Evolutionary conservation across 2,797 vertebrate genomes (phyloP).

Genomic region (Geotrypetes seraphini): DNA sequence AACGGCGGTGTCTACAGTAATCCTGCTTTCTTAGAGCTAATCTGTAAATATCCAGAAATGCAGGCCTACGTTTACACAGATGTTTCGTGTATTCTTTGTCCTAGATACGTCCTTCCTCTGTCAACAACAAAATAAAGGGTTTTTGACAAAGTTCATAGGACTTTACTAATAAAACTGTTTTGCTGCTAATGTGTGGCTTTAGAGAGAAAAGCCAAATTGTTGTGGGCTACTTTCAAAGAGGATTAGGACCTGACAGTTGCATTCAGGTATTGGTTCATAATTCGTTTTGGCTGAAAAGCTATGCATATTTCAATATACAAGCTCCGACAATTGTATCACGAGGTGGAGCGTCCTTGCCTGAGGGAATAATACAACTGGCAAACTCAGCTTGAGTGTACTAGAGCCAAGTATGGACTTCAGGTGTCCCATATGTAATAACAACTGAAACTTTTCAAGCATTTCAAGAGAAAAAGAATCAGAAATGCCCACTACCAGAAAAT

Average conservation of each 20-base stretch:
- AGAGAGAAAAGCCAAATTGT: background rate
- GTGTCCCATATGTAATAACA: too few species aligned
- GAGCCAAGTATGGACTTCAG: too few species aligned
- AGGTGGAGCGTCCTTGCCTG: too few species aligned
- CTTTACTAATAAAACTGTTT: background rate
- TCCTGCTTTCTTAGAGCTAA: slow-evolving; percentile 11
- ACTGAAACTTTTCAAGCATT: too few species aligned
- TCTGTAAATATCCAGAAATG: slow-evolving; percentile 15
- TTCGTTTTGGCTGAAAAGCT: too few species aligned
- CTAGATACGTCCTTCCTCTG: background rate
- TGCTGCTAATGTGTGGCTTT: background rate
- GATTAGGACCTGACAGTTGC: background rate
- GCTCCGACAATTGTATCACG: too few species aligned
- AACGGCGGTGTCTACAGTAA: background rate
- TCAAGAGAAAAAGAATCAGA: too few species aligned
- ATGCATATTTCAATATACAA: too few species aligned
- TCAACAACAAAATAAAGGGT: background rate
- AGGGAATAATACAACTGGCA: too few species aligned
- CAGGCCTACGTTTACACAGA: slow-evolving; percentile 24
- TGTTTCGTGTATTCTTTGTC: slow-evolving; percentile 4
- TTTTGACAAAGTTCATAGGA: slow-evolving; percentile 5
- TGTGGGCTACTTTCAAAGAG: background rate
- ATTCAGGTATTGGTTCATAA: background rate
- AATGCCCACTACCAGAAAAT: too few species aligned
- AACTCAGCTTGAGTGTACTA: too few species aligned